Evolutionary conservation across 2,888 invertebrate genomes (phyloP).

Genomic region (Leuctra nigra): DNA sequence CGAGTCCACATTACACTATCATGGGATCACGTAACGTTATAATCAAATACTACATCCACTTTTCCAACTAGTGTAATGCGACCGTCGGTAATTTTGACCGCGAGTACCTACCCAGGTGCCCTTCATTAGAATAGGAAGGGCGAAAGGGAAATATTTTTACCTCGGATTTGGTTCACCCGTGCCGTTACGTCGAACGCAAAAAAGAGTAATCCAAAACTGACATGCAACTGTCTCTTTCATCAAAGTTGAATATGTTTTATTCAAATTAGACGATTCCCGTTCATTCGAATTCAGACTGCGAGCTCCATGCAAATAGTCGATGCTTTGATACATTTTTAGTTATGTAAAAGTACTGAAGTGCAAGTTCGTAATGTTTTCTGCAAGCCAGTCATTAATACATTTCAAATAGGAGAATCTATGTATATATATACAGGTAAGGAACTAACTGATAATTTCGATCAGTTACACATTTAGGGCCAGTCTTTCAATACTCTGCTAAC

Average conservation of each 20-base stretch:
- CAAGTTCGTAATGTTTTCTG: too few relatives aligned
- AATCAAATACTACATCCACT: neutral
- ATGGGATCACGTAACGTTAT: neutral
- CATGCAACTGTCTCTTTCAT: conserved; percentile 25
- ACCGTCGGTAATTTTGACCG: conserved; percentile 3
- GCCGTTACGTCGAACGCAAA: conserved; percentile 14
- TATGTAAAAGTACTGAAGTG: too few relatives aligned
- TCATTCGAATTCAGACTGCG: too few relatives aligned
- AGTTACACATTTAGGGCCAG: too few relatives aligned
- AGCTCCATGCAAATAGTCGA: too few relatives aligned
- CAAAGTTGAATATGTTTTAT: conserved; percentile 15
- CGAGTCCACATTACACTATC: neutral
- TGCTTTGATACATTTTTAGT: too few relatives aligned
- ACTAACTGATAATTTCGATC: too few relatives aligned
- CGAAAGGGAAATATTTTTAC: conserved; percentile 1
- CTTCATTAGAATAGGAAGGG: conserved; percentile 7
- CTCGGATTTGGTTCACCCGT: neutral
- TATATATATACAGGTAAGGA: too few relatives aligned
- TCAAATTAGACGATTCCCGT: conserved; percentile 14
- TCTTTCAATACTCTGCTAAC: too few relatives aligned
- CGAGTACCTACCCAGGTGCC: conserved; percentile 8
- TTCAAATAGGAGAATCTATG: too few relatives aligned
- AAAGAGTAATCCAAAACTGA: conserved; percentile 25
- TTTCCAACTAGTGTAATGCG: neutral
- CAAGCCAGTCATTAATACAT: too few relatives aligned